Conservation (phyloP, 2,888 invertebrate genomes). For the Drosophila paramelanica region DNA sequence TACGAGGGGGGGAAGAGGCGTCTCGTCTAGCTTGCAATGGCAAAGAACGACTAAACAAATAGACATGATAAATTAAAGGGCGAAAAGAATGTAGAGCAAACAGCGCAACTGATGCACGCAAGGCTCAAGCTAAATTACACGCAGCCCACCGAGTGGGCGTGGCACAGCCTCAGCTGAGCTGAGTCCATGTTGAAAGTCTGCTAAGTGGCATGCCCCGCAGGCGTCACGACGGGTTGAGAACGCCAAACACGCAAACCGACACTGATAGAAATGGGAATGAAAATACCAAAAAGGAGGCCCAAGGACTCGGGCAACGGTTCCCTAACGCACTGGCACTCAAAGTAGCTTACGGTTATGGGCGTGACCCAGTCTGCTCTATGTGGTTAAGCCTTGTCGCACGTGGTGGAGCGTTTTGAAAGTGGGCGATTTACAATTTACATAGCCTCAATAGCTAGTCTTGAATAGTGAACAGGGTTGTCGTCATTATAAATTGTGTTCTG, state of each 20-base stretch:
- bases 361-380: slow-evolving; percentile 22
- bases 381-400: slow-evolving; percentile 57
- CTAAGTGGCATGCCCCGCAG: slow-evolving; percentile 72
- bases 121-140: slow-evolving; percentile 61
- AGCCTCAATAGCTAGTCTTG: slow-evolving; percentile 14
- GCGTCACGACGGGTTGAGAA: slow-evolving; percentile 34
- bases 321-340: slow-evolving; percentile 2
- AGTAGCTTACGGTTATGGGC: slow-evolving; percentile 11
- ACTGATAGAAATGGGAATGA: slow-evolving; percentile 56
- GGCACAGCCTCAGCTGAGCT: slow-evolving; percentile 12
- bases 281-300: slow-evolving; percentile 5
- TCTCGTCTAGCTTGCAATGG: slow-evolving; percentile 38
- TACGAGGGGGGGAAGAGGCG: slow-evolving; percentile 1
- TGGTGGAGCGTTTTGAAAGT: slow-evolving; percentile 58
- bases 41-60: slow-evolving; percentile 72
- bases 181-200: slow-evolving; percentile 54
- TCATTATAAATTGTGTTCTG: too few species aligned
- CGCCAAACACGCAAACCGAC: slow-evolving; percentile 66
- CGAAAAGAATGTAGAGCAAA: slow-evolving; percentile 67
- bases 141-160: slow-evolving; percentile 35
- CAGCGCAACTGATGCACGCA: slow-evolving; percentile 50
- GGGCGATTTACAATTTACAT: slow-evolving; percentile 66
- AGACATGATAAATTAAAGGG: slow-evolving; percentile 80
- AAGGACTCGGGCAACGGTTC: background rate
- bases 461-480: slow-evolving; percentile 43